Evolutionary conservation across 2,797 vertebrate species (phyloP).

Genomic region (Macroramphosus scolopax): DNA sequence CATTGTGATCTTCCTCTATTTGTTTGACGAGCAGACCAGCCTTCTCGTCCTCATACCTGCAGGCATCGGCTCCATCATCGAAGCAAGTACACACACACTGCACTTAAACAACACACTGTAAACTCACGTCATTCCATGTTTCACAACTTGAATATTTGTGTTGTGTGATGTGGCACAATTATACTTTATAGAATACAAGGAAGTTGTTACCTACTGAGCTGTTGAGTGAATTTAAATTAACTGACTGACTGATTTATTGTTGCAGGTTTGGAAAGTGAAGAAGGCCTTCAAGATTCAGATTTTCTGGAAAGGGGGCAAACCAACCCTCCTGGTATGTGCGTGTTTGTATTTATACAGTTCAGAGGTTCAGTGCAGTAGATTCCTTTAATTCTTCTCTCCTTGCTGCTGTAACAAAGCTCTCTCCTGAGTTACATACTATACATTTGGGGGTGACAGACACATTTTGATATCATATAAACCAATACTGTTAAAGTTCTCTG

Average conservation of each 20-base stretch:
- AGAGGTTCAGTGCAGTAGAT: neutral
- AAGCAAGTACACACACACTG: constrained; percentile 71
- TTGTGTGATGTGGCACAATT: too few species aligned
- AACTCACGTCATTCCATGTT: too few species aligned
- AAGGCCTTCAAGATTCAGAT: constrained; percentile 95
- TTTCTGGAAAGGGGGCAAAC: constrained; percentile 84
- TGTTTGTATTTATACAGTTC: neutral
- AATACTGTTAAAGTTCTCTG: too few species aligned
- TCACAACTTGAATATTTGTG: too few species aligned
- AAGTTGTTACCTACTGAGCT: too few species aligned
- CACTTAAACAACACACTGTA: too few species aligned
- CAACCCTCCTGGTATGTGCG: constrained; percentile 73
- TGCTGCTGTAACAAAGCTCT: neutral
- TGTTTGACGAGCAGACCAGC: constrained; percentile 96
- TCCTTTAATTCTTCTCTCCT: neutral
- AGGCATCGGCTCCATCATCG: constrained; percentile 91
- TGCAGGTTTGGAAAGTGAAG: constrained; percentile 97
- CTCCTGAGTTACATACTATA: neutral
- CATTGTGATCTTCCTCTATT: constrained; percentile 95
- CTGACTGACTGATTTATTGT: neutral
- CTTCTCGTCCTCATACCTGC: constrained; percentile 93
- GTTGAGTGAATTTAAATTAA: neutral
- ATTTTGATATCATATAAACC: too few species aligned
- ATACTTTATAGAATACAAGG: too few species aligned
- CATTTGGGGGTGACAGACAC: too few species aligned